These are phyloP conservation scores for Drosophila ficusphila DNA, from an alignment of 1,140 invertebrate species.

Conservation along the genomic window DNA sequence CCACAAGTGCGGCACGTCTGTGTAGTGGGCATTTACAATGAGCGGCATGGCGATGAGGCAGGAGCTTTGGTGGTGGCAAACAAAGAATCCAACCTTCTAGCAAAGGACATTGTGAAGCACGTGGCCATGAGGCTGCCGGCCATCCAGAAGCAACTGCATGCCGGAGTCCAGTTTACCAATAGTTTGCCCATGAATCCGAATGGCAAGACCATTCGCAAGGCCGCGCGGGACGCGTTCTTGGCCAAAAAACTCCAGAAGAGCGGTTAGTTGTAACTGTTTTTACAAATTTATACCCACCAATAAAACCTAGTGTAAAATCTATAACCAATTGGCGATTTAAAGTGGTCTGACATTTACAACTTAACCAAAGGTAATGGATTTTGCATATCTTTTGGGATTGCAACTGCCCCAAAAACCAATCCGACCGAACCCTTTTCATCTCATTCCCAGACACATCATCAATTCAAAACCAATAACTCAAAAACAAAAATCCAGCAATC, in stretches of 20 bases:
- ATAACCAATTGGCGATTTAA: no score
- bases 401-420: conserved; percentile 6
- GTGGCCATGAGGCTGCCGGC: conserved; percentile 79
- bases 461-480: conserved; percentile 80
- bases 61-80: conserved; percentile 62
- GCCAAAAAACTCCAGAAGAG: no score
- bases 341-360: background rate
- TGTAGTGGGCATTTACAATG: conserved; percentile 70
- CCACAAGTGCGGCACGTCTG: conserved; percentile 65
- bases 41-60: conserved; percentile 57
- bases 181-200: conserved; percentile 87
- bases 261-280: no score
- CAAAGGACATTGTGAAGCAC: conserved; percentile 57
- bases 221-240: conserved; percentile 80
- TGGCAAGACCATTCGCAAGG: conserved; percentile 87
- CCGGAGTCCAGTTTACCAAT: conserved; percentile 87
- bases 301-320: no score
- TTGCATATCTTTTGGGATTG: conserved; percentile 1
- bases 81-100: conserved; percentile 39
- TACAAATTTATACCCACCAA: no score
- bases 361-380: background rate
- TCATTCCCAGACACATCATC: conserved; percentile 51
- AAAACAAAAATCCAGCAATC: conserved; percentile 68
- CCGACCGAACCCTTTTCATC: conserved; percentile 6
- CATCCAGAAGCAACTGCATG: conserved; percentile 85